Base-by-base conservation (phyloP, 2,113 vertebrate species). In the Edolisoma coerulescens region DNA sequence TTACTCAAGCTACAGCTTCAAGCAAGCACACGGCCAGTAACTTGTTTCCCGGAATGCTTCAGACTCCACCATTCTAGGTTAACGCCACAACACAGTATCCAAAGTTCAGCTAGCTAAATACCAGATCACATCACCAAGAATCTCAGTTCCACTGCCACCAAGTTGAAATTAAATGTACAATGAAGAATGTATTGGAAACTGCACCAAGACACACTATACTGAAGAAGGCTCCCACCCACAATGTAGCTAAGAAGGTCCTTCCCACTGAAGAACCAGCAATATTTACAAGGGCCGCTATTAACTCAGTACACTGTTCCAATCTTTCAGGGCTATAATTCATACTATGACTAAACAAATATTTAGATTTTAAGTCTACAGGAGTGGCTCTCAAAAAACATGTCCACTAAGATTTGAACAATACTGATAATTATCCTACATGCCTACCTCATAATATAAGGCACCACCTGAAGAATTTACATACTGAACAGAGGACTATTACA, bases 121-220 rank as follows among this genome's bases (percentile, higher is more conserved):
- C 11, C 33, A 33, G 32, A 73, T 41, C 33, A 32, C 0, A 0
- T 32, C 74, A 56, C 41, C 3, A 3, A 47, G 27, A 68, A 87
- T 20, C 28, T 57, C 52, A 59, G n/a, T 52, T 64, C 27, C 21
- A 59, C 2, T 45, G 35, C 26, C 18, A 63, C 30, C 35, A 52
- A 54, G 47, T 3, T 44, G 44, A 41, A 80, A 78, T 56, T 30
- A 56, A 61, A 83, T 2, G 9, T 26, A 42, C 17, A 41, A 9
- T 8, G n/a, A 84, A 26, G 26, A 59, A 32, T 6, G 63, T 20
- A 42, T 33, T 81, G 63, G 54, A 76, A 52, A 37, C 13, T 52
- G 45, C 71, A 68, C 8, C 13, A 49, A 53, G 11, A 70, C 24
- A n/a, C 2, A 7, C 41, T 20, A 19, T 3, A 81, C 1, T 22